Percentiles rank a stretch among this genome's conserved stretches.
These are phyloP conservation scores for Porites rus DNA, from an alignment of 92 coral and sea anemone species.

Conservation along the genomic window DNA sequence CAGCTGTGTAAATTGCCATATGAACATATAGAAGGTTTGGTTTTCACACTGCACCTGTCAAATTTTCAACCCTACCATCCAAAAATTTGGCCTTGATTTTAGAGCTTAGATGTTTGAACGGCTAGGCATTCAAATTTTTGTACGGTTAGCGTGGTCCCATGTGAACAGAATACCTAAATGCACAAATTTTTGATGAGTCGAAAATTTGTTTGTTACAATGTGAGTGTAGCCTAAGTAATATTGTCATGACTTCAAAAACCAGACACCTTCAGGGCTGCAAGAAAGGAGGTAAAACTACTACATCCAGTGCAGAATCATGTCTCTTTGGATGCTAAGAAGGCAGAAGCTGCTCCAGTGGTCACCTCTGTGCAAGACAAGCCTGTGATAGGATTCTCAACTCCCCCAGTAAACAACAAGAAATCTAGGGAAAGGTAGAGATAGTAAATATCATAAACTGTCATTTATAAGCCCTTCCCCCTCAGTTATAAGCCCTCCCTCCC, in stretches of 20 bases:
- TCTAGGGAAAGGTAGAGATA: constrained; percentile 48
- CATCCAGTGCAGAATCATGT: constrained; percentile 17
- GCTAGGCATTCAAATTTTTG: no score
- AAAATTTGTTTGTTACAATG: neutral
- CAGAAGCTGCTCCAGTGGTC: constrained; percentile 22
- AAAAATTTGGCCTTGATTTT: no score
- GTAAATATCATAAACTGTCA: no score
- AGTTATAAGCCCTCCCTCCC: no score
- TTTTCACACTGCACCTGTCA: no score
- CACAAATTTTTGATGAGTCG: neutral
- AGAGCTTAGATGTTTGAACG: no score
- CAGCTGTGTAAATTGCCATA: no score
- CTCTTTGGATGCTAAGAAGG: constrained; percentile 19
- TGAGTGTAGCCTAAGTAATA: neutral
- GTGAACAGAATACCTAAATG: no score
- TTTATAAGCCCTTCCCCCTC: no score
- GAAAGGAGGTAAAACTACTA: constrained; percentile 30
- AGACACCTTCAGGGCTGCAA: constrained; percentile 17
- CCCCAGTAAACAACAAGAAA: constrained; percentile 52
- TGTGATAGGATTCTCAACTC: constrained; percentile 73
- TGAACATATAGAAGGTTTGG: no score
- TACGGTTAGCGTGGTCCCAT: no score
- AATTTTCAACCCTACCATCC: no score
- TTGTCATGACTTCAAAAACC: neutral
- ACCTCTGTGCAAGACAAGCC: constrained; percentile 48